Evolutionary conservation across 1,140 invertebrate species (phyloP).

Genomic region (Procambarus virginalis): DNA sequence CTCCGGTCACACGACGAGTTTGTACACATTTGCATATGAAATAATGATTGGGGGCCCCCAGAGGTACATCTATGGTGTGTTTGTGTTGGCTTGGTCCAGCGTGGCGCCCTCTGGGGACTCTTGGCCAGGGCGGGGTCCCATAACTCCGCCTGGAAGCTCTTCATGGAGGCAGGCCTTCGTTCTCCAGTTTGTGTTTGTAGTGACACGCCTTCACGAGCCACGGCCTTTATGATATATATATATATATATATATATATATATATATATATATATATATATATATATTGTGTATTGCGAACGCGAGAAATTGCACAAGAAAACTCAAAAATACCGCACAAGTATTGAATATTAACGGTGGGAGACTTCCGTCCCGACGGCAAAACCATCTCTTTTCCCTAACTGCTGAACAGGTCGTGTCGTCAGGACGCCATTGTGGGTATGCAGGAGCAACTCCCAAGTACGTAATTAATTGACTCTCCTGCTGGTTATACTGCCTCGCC

Average conservation of each 20-base stretch:
- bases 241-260: no score
- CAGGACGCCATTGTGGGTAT: no score
- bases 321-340: no score
- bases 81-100: background rate
- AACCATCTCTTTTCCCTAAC: no score
- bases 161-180: background rate
- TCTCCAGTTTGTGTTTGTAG: background rate
- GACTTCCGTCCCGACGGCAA: no score
- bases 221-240: background rate
- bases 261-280: no score
- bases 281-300: background rate
- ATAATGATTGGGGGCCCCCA: background rate
- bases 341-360: no score
- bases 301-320: no score
- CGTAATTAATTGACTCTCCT: no score
- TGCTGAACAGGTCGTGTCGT: no score
- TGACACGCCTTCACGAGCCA: background rate
- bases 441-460: no score
- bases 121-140: background rate
- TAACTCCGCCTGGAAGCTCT: background rate
- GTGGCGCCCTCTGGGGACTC: background rate
- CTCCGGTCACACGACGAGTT: background rate
- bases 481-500: no score
- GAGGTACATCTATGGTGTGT: conserved; percentile 4
- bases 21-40: conserved; percentile 19